Conservation (phyloP, 2,888 invertebrate species). For the Bombyx huttoni region DNA sequence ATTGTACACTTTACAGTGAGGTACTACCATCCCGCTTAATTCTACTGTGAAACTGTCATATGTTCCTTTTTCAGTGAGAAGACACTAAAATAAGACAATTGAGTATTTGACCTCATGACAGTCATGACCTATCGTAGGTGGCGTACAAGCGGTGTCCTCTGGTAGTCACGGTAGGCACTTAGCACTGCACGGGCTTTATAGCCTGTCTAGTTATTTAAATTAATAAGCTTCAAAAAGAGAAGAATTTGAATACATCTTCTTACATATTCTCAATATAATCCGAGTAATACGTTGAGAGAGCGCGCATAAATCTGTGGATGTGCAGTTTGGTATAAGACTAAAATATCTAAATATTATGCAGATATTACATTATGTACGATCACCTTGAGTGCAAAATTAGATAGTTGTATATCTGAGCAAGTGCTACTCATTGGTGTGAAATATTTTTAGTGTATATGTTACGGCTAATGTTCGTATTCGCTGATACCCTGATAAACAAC, state of each 20-base stretch:
- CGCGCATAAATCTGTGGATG: slow-evolving; percentile 26
- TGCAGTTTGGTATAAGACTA: slow-evolving; percentile 30
- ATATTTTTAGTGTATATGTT: slow-evolving; percentile 24
- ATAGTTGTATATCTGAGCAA: slow-evolving; percentile 35
- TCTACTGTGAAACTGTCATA: no score
- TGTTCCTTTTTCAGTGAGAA: no score
- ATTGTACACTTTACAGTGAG: no score
- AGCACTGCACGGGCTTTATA: no score
- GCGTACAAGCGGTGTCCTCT: no score
- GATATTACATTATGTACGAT: slow-evolving; percentile 46
- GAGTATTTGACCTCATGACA: no score
- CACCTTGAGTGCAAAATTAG: slow-evolving; percentile 56
- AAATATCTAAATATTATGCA: slow-evolving; percentile 50
- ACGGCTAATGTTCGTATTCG: slow-evolving; percentile 4
- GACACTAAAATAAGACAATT: no score
- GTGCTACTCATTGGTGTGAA: slow-evolving; percentile 26
- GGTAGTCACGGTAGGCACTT: no score
- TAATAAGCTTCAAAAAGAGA: background rate
- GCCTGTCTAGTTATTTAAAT: no score
- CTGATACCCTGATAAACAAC: background rate
- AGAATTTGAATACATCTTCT: background rate
- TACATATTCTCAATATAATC: background rate
- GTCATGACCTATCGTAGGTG: no score
- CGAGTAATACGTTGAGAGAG: background rate
- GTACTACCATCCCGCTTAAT: no score